Evolutionary conservation across 2,797 vertebrate genomes (phyloP).

Genomic region (Harpagifer antarcticus): DNA sequence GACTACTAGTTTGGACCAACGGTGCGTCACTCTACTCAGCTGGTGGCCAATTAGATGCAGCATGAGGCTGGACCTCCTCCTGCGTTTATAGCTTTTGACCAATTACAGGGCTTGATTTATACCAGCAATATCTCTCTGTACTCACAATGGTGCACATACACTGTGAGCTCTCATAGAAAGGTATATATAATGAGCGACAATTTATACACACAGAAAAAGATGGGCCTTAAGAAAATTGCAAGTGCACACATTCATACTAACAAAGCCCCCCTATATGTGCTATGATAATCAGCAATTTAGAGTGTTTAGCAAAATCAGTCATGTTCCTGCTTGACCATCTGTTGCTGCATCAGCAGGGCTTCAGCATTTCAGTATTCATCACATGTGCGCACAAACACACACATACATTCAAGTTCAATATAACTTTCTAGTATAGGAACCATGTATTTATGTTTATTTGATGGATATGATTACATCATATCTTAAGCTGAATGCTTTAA

Average conservation of each 20-base stretch:
- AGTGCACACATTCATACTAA: constrained; percentile 24
- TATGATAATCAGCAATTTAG: constrained; percentile 64
- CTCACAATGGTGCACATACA: constrained; percentile 38
- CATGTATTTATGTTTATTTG: background rate
- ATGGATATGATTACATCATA: background rate
- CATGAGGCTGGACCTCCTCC: constrained; percentile 72
- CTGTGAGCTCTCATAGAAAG: constrained; percentile 17
- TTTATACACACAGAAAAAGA: constrained; percentile 19
- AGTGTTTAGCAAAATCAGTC: constrained; percentile 35
- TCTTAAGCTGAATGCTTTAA: background rate
- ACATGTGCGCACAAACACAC: background rate
- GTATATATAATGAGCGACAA: constrained; percentile 29
- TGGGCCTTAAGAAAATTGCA: constrained; percentile 26
- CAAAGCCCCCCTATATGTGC: constrained; percentile 27
- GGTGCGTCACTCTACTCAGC: constrained; percentile 40
- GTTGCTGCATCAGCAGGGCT: constrained; percentile 28
- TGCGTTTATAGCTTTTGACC: constrained; percentile 74
- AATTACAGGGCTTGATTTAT: constrained; percentile 81
- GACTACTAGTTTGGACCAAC: constrained; percentile 58
- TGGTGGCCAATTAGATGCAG: constrained; percentile 79
- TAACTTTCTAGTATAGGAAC: background rate
- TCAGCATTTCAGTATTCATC: background rate
- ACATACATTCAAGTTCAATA: background rate
- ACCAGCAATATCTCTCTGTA: constrained; percentile 63
- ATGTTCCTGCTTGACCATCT: constrained; percentile 38